Evolutionary conservation across 2,797 vertebrate species (phyloP), one percentile per base, ranked within the genome.

Genomic region (Melopsittacus undulatus): DNA sequence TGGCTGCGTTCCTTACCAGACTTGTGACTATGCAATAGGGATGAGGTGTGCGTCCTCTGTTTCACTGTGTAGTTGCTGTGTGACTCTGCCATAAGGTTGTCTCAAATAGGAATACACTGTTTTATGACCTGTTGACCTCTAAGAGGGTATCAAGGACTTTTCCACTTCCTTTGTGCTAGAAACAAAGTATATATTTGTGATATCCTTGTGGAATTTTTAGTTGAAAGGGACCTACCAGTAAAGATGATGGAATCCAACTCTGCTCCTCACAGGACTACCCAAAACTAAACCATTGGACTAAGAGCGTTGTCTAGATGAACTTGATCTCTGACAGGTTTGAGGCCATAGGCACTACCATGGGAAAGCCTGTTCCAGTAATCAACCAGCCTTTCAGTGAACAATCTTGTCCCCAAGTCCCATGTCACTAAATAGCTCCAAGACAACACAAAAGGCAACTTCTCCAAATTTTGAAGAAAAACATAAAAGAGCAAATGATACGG

Each of bases 281-380:
- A 52, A 18, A 91, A 38, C 5, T 22, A 61, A 82, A 29, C 3
- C 7, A 18, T 36, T 22, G 13, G 40, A 79, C 74, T 69, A 30
- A 18, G 5, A 56, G 26, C 3, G 1, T 27, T 4, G 1, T 11
- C 11, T 15, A 24, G 15, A 26, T 0, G 22, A 59, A 1, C 10
- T 57, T 43, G 27, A 67, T 20, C 16, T 32, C 56, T 61, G 30
- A 11, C 29, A 34, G 64, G 3, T 6, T 73, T 80, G 32, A 14
- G 40, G 32, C 29, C 1, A 0, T 43, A 3, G 14, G 8, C 9
- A 12, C 6, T 69, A 61, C 22, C 34, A 20, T 36, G 27, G 19
- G 10, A 40, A 48, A 54, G 4, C 2, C 19, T 36, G 12, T 74
- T 42, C 14, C 52, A 63, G 48, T 32, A 32, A 48, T 7, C 4